Evolutionary conservation across 92 coral and sea anemone genomes (phyloP), one percentile per base, ranked within the genome.

Genomic region (Heteractis magnifica): DNA sequence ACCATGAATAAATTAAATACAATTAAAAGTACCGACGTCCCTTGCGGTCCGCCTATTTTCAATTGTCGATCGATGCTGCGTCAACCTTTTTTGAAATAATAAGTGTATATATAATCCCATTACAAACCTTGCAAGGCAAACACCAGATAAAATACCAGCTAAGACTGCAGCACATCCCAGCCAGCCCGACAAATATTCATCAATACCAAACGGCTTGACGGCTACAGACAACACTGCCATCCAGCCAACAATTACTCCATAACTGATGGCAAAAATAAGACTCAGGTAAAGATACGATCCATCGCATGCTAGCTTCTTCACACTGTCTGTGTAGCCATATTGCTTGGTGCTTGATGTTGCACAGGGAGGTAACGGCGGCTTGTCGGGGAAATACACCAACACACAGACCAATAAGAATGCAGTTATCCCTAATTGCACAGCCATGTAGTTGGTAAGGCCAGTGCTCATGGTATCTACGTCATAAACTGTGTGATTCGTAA

Each of bases 331-430:
- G 50, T 85, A 78, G n/a, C 51, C 14, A 41, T 18, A 6, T 11
- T 51, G 71, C 49, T 15, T 26, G 4, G 14, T 52, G 23, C 49
- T 52, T 10, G 91, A 88, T 4, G 91, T 84, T 49, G 58, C 86
- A 60, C 93, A 88, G 15, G 98, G 98, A 52, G 98, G 98, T 11
- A 79, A 58, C 0, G 94, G 94, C 11, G 98, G 98, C 71, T 83
- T 88, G 56, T 88, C 79, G 7, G 98, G 98, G 74, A 88, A 94
- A 88, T 94, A 92, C 15, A 90, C 76, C 78, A 88, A 56, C 65
- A 87, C 68, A 68, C 88, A 81, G 21, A 94, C 64, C 12, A 94
- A 90, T 55, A 90, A 75, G 34, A 76, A 21, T 15, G 71, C 81
- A 73, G 89, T 87, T 6, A 92, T 62, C 1, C 86, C 93, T 11